These are phyloP conservation scores for Psittacus erithacus DNA, from an alignment of 2,113 vertebrate species.

Conservation along the genomic window DNA sequence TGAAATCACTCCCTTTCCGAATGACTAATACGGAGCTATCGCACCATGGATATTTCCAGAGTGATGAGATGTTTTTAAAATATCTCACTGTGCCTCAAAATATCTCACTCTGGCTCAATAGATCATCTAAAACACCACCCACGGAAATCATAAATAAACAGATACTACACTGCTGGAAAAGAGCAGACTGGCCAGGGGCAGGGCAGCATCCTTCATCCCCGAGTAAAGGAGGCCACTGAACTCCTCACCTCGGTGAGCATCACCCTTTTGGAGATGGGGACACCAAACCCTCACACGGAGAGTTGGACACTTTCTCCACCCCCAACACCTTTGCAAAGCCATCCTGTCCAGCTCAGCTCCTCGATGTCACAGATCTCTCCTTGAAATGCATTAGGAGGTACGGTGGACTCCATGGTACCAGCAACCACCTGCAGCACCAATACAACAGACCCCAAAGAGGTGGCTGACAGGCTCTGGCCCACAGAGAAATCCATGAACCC, in stretches of 20 bases:
- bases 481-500: neutral
- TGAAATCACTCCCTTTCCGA: constrained; percentile 70
- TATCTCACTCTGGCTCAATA: constrained; percentile 68
- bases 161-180: constrained; percentile 3
- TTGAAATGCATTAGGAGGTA: neutral
- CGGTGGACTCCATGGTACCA: neutral
- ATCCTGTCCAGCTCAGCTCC: neutral
- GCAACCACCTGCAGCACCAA: neutral
- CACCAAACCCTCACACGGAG: neutral
- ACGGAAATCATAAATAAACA: constrained; percentile 69
- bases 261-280: neutral
- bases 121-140: constrained; percentile 66
- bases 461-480: neutral
- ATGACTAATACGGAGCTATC: constrained; percentile 65
- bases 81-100: constrained; percentile 66
- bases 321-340: neutral
- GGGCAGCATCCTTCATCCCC: neutral
- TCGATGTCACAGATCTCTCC: neutral
- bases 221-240: neutral
- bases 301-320: neutral
- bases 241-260: neutral
- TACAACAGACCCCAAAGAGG: neutral
- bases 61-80: constrained; percentile 69
- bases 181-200: constrained; percentile 9
- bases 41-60: constrained; percentile 63